Base-by-base conservation (phyloP, 2,797 vertebrate genomes). In the Mergus octosetaceus region DNA sequence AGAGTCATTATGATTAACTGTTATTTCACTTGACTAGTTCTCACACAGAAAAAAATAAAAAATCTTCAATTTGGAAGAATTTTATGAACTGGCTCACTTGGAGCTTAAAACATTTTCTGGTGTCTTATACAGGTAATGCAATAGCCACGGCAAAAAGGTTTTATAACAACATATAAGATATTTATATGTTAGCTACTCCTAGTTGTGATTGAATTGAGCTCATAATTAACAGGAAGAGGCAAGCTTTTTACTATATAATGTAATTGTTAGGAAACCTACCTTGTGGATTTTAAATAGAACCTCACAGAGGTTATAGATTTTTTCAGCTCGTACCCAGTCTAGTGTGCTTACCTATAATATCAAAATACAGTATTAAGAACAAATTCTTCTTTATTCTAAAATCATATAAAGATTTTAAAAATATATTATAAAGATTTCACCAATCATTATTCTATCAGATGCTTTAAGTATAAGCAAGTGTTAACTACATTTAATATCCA, bases 201-300 rank as follows among this genome's bases (percentile, higher is more conserved):
- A 51, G 34, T 58, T 92, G n/a, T 85, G n/a, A 66, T 89, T 75
- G 87, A 73, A 6, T 68, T 70, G 20, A 89, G 7, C 3, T 51
- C 61, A 87, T 45, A 6, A 62, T 60, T 30, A 91, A 65, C 19
- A 74, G 18, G 25, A 78, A 91, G 87, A 64, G 9, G 17, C 28
- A 91, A 84, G 18, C 2, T 73, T 60, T 84, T 96, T 60, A 68
- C 22, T 58, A 74, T 78, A 62, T 43, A 39, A 68, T 73, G 17
- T 16, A 87, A 78, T 22, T 0, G 0, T 71, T 51, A 75, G 34
- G 19, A 88, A 32, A 97, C 98, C 10, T 98, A 99, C 99, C 99
- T 99, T 99, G 97, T 99, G 98, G 96, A 99, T 98, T 98, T 99
- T 99, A 98, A 99, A 99, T 74, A 99, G 98, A 97, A 99, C 99